These are phyloP conservation scores for Platalea minor DNA, from an alignment of 2,797 vertebrate species.

Conservation along the genomic window DNA sequence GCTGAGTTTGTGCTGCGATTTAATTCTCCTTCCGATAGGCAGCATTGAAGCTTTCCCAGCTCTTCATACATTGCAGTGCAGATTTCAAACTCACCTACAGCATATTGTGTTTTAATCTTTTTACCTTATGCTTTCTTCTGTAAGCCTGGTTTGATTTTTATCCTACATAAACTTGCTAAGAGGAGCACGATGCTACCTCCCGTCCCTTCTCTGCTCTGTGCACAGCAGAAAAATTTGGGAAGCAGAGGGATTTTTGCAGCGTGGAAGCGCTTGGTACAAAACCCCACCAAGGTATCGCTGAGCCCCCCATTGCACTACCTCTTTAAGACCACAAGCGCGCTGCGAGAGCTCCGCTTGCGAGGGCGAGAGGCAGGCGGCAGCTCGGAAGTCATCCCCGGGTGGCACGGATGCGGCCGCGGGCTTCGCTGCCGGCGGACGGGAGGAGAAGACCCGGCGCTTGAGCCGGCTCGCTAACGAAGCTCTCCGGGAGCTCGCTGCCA, in stretches of 20 bases:
- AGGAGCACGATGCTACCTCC: background rate
- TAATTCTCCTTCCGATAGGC: background rate
- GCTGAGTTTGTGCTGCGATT: background rate
- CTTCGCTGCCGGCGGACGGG: accelerated
- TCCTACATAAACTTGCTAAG: accelerated
- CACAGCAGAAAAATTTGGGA: background rate
- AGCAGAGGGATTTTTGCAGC: background rate
- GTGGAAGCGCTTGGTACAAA: accelerated
- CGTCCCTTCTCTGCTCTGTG: accelerated
- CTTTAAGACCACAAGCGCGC: background rate
- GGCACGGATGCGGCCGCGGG: background rate
- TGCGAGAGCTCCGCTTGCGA: background rate
- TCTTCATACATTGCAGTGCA: accelerated
- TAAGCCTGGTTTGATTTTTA: background rate
- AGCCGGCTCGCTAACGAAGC: background rate
- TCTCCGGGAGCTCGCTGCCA: background rate
- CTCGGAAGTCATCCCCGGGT: background rate
- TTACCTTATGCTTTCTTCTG: background rate
- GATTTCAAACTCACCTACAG: background rate
- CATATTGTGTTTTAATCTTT: too few relatives aligned
- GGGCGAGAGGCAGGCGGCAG: background rate
- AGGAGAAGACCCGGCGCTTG: accelerated
- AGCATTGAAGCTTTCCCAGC: background rate
- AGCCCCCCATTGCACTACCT: background rate
- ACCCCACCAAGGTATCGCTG: accelerated